Conservation (phyloP, 2,113 vertebrate species). For the Plestiodon gilberti region DNA sequence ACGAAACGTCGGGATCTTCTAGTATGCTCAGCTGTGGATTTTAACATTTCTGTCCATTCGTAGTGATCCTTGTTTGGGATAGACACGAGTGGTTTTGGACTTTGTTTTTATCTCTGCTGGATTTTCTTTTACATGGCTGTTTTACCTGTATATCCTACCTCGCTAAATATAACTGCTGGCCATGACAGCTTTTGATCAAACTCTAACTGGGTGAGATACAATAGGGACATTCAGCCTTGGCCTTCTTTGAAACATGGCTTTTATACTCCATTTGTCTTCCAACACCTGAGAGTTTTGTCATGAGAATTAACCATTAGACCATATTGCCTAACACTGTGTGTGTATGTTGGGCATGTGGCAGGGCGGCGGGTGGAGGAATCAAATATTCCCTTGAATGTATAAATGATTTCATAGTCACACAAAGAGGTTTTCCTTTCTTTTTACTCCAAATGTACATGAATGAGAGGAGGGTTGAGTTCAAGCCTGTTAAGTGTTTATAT, state of each 20-base stretch:
- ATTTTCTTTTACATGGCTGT: too few relatives aligned
- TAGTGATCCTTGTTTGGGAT: too few relatives aligned
- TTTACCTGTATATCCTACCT: too few relatives aligned
- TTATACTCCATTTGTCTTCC: slow-evolving; percentile 65
- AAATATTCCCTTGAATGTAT: slow-evolving; percentile 58
- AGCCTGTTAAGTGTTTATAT: slow-evolving; percentile 9
- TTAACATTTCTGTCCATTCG: too few relatives aligned
- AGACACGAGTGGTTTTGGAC: too few relatives aligned
- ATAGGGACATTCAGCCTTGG: slow-evolving; percentile 73
- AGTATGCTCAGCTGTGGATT: too few relatives aligned
- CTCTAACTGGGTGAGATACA: slow-evolving; percentile 73
- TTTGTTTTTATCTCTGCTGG: too few relatives aligned
- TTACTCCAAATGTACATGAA: slow-evolving; percentile 35
- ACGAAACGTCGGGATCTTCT: too few relatives aligned
- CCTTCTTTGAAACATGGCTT: slow-evolving; percentile 55
- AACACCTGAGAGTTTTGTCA: slow-evolving; percentile 65
- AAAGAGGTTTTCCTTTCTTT: slow-evolving; percentile 36
- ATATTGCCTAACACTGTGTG: slow-evolving; percentile 28
- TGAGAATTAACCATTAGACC: slow-evolving; percentile 56
- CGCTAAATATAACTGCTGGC: too few relatives aligned
- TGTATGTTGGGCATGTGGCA: not conserved
- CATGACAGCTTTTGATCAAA: too few relatives aligned
- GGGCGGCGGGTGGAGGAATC: slow-evolving; percentile 22
- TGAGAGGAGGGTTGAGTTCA: not conserved
- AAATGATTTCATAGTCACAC: slow-evolving; percentile 69